Evolutionary conservation across 2,797 vertebrate species (phyloP), one percentile per base, ranked within the genome.

Genomic region (Miichthys miiuy): DNA sequence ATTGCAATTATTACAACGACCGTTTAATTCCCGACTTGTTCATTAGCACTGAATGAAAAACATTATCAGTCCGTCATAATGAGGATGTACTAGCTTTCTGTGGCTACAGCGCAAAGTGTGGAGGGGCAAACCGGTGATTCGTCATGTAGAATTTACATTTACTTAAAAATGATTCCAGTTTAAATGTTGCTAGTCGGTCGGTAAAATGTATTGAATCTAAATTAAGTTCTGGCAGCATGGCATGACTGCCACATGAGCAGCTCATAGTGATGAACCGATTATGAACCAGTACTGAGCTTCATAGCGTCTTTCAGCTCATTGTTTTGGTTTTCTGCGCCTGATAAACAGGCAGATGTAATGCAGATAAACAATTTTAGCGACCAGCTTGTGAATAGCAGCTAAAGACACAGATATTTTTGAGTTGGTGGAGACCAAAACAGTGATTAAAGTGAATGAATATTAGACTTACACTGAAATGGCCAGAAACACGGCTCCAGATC

Each of bases 11-110:
- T 80, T 81, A 61, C 62, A 47, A 78, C 44, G 58, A 68, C 78
- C 20, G 7, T 75, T 86, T 82, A 68, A 86, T 72, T 77, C 69
- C 64, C 8, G 62, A 72, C 77, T 65, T 77, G 69, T 86, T 80
- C 79, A 86, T 86, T 83, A 77, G 64, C 75, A 54, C 60, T 70
- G 61, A 84, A 73, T 79, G 79, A 83, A 85, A 87, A 88, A 77
- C 55, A 69, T 72, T 51, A 84, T 82, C 61, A 69, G 56, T 64
- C 62, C 0, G 6, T 68, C 50, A 56, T 81, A 74, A 77, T 77
- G 70, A 79, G 52, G 51, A 72, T 60, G 30, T 46, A 55, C 44
- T 52, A 62, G 68, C 62, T 68, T 46, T 83, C 73, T 82, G 74
- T 65, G 66, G 48, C 42, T 34, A 10, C 46, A 50, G 18, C 50